phyloP scores from a whole-genome alignment of 2,113 vertebrate species.

The Hoplias malabaricus region DNA sequence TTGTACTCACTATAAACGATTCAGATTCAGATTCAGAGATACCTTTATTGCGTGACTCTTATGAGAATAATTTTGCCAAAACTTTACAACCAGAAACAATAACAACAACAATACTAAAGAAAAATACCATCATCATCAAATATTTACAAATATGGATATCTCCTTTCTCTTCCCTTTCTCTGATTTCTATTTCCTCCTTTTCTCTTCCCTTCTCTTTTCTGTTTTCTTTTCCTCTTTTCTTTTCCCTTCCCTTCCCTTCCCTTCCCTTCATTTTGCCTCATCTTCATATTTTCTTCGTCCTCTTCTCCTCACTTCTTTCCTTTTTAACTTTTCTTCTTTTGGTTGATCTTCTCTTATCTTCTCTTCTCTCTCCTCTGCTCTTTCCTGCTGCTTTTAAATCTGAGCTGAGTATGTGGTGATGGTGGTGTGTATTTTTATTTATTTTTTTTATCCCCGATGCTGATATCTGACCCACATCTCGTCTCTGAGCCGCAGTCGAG shows the following conservation, averaged over 20 bases:
- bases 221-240: neutral
- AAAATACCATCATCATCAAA: too few relatives aligned
- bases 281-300: neutral
- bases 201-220: neutral
- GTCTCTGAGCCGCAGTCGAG: neutral
- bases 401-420: neutral
- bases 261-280: neutral
- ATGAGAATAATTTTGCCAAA: too few relatives aligned
- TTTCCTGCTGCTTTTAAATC: conserved; percentile 18
- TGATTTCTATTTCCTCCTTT: neutral
- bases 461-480: conserved; percentile 35
- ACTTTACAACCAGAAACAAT: too few relatives aligned
- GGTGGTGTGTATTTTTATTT: too few relatives aligned
- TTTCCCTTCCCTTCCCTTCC: neutral
- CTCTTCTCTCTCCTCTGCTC: neutral
- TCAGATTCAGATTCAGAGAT: too few relatives aligned
- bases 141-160: too few relatives aligned
- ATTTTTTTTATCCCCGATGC: conserved; percentile 16
- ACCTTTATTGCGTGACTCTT: too few relatives aligned
- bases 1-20: too few relatives aligned
- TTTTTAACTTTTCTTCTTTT: neutral
- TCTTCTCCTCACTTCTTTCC: neutral
- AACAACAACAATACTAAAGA: too few relatives aligned
- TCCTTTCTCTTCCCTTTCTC: neutral
- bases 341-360: neutral